Evolutionary conservation across 1,140 invertebrate species (phyloP).

Genomic region (Dendrolimus punctatus): DNA sequence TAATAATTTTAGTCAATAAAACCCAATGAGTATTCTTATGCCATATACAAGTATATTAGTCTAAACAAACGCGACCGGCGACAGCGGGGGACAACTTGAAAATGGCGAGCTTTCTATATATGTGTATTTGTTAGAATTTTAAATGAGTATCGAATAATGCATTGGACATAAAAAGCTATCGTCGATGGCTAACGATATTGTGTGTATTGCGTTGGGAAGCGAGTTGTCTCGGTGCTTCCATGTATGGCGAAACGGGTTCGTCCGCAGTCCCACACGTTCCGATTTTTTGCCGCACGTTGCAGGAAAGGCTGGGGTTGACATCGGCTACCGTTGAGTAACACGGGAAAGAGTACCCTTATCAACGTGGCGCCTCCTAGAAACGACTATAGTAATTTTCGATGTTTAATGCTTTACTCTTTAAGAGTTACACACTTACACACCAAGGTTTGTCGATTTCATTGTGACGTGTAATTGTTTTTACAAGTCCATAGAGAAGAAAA

Average conservation of each 20-base stretch:
- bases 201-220: constrained; percentile 59
- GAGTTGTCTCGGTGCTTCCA: constrained; percentile 49
- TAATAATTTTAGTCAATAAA: constrained; percentile 57
- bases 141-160: constrained; percentile 71
- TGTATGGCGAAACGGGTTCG: constrained; percentile 68
- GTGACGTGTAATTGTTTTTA: too few relatives aligned
- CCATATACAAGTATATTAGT: constrained; percentile 17
- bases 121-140: constrained; percentile 66
- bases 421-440: too few relatives aligned
- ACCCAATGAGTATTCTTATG: constrained; percentile 3
- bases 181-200: constrained; percentile 64
- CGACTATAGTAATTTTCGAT: too few relatives aligned
- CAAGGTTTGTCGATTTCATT: too few relatives aligned
- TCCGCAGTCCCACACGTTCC: constrained; percentile 65
- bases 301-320: constrained; percentile 49
- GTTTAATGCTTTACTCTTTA: too few relatives aligned
- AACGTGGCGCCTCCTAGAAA: too few relatives aligned
- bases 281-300: constrained; percentile 59
- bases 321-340: constrained; percentile 20
- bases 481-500: too few relatives aligned
- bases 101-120: constrained; percentile 67
- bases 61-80: constrained; percentile 37
- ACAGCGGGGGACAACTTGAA: constrained; percentile 56
- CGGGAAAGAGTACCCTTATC: too few relatives aligned
- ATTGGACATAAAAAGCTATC: constrained; percentile 69